A percentile compares a stretch with the other conserved stretches of the same genome.
Conservation (phyloP, 2,888 invertebrate genomes). For the Trichacis sp. region DNA sequence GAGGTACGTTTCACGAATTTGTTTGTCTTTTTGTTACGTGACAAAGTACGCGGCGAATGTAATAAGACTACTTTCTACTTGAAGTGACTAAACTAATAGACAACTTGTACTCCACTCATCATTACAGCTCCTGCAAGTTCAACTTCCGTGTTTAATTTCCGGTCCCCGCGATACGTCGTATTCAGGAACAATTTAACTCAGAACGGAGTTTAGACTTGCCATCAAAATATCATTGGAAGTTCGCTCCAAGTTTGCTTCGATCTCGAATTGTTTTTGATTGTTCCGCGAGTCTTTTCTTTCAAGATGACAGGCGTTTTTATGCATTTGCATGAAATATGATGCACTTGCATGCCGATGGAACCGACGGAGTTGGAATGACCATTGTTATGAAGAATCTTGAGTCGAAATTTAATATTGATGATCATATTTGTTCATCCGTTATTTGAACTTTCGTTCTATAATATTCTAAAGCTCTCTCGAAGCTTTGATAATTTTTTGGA, state of each 20-base stretch:
- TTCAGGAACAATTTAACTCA: constrained; percentile 39
- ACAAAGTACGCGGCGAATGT: constrained; percentile 38
- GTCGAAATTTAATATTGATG: no score
- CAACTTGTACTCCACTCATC: constrained; percentile 42
- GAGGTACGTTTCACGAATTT: constrained; percentile 38
- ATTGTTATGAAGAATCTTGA: no score
- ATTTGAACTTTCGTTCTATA: no score
- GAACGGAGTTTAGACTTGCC: constrained; percentile 36
- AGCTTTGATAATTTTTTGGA: no score
- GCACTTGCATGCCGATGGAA: no score
- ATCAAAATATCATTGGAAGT: constrained; percentile 39
- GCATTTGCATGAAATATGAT: neutral
- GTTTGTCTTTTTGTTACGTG: constrained; percentile 39
- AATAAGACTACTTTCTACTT: constrained; percentile 42
- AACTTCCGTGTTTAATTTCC: constrained; percentile 40
- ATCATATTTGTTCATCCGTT: no score
- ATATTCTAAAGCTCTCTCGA: no score
- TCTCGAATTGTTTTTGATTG: constrained; percentile 27
- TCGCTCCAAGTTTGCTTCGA: constrained; percentile 20
- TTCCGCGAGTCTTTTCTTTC: constrained; percentile 3
- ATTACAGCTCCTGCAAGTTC: constrained; percentile 37
- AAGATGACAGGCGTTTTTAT: neutral
- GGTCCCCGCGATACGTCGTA: constrained; percentile 36
- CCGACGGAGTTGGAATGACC: no score
- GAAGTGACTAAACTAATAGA: constrained; percentile 42